Base-by-base conservation (phyloP, 2,113 vertebrate species). In the Tetrax tetrax region DNA sequence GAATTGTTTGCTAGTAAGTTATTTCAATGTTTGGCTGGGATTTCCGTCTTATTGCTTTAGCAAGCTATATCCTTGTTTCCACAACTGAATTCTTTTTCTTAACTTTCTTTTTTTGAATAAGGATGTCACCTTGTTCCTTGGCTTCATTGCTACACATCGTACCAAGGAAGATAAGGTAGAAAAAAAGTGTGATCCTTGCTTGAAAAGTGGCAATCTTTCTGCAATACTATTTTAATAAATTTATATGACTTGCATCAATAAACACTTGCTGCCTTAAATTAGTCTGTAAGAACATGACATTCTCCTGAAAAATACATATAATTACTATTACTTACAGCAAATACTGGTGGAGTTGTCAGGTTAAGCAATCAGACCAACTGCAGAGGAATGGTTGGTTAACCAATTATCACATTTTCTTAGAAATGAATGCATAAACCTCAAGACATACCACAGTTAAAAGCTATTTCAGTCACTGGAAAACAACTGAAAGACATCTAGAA, bases 341-440 rank as follows among this genome's bases (percentile, higher is more conserved):
- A 93, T 93, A 93, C 82, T 95, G 85, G 77, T 96, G 86, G 72
- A 94, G 22, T 89, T 96, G 70, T 97, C 97, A 95, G 60, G 90
- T 96, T 97, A 96, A 96, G 93, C 68, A 93, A 93, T 92, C 71
- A 93, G 86, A 84, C 87, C 94, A 97, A 59, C 85, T 90, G 91
- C 72, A 97, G 95, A 96, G 85, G 81, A 96, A 87, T 89, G n/a
- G 60, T 76, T 96, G 91, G 88, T 97, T 97, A 96, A 91, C 43
- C 89, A 97, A 97, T 98, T 97, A 98, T 97, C 96, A 87, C 96
- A 95, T 98, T 98, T 98, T 98, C 96, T 97, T 97, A 97, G 97
- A 98, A 98, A 96, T 84, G 90, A 96, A 71, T 75, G 47, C 87
- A 95, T 81, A 97, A 98, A 96, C 93, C 96, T 97, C 97, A 97